phyloP scores from a whole-genome alignment of 2,797 vertebrate genomes.

The Gymnoscopelus microlampas region DNA sequence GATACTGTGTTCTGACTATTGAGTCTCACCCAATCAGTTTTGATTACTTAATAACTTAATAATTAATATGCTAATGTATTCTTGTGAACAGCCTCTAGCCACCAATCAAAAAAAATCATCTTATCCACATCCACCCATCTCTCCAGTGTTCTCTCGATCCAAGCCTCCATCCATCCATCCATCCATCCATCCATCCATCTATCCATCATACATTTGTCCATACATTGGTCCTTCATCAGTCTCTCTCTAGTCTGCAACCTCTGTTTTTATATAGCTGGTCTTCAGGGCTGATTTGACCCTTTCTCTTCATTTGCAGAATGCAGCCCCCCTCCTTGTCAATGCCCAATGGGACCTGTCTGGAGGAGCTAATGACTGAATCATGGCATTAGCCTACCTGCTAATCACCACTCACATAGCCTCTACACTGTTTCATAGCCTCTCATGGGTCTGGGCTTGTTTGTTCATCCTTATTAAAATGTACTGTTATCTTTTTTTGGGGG shows the following conservation, averaged over 20 bases:
- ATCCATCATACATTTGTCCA: neutral
- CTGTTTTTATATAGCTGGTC: slow-evolving; percentile 10
- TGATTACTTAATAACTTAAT: too few species aligned
- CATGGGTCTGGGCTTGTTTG: slow-evolving; percentile 46
- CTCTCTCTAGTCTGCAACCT: neutral
- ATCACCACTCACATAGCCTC: slow-evolving; percentile 52
- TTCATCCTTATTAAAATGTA: slow-evolving; percentile 48
- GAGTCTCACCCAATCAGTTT: too few species aligned
- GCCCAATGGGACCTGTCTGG: slow-evolving; percentile 42
- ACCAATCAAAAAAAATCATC: too few species aligned
- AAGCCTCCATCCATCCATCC: neutral
- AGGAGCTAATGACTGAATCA: slow-evolving; percentile 68
- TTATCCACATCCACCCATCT: slow-evolving; percentile 1
- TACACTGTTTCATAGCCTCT: slow-evolving; percentile 25
- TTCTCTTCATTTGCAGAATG: slow-evolving; percentile 47
- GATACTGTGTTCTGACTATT: too few species aligned
- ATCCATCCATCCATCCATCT: slow-evolving; percentile 1
- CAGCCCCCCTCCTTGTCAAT: slow-evolving; percentile 23
- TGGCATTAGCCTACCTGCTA: slow-evolving; percentile 59
- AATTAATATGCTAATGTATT: too few species aligned
- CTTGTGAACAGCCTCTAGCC: too few species aligned
- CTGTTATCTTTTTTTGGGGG: slow-evolving; percentile 15
- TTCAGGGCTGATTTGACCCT: slow-evolving; percentile 51
- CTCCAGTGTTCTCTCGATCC: neutral
- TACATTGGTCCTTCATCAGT: neutral